Evolutionary conservation across 2,113 vertebrate species (phyloP).

Genomic region (Ophiodon elongatus): DNA sequence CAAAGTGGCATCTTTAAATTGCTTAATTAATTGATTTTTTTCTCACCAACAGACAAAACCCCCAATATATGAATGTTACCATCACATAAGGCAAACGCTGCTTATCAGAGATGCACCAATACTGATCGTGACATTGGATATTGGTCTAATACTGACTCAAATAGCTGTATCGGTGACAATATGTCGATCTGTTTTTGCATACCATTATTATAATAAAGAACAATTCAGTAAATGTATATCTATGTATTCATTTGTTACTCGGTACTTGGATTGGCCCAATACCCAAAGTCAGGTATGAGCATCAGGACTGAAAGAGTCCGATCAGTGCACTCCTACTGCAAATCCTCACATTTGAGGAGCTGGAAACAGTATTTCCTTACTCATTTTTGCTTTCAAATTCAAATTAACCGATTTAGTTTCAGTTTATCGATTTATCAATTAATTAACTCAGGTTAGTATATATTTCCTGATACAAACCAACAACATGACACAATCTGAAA

Average conservation of each 20-base stretch:
- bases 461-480: neutral
- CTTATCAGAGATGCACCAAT: neutral
- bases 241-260: too few relatives aligned
- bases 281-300: too few relatives aligned
- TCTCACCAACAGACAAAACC: neutral
- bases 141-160: neutral
- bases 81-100: neutral
- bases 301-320: neutral
- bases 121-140: neutral
- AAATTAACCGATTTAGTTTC: neutral
- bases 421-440: too few relatives aligned
- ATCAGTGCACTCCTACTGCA: neutral
- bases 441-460: neutral
- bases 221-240: neutral
- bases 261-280: too few relatives aligned
- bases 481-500: neutral
- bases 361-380: neutral
- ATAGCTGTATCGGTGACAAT: neutral
- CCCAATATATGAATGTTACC: neutral
- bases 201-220: neutral
- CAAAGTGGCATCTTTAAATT: neutral
- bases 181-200: neutral
- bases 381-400: neutral
- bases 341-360: neutral
- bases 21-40: neutral